Conservation (phyloP, 2,113 vertebrate species). For the Lucifuga dentata region DNA sequence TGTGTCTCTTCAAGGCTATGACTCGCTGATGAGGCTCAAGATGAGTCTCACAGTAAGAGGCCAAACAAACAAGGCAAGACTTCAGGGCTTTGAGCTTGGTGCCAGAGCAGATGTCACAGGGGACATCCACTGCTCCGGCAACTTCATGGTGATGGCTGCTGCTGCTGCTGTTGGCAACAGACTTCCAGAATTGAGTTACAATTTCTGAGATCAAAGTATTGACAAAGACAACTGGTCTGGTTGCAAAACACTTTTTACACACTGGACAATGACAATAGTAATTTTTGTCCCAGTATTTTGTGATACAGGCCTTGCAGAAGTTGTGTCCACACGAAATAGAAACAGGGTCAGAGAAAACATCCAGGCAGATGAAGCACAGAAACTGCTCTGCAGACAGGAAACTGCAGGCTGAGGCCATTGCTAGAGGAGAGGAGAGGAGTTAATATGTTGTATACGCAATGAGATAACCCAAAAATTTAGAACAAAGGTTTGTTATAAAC, state of each 20-base stretch:
- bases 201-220: conserved; percentile 6
- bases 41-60: conserved; percentile 7
- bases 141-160: neutral
- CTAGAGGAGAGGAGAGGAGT: neutral
- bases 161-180: conserved; percentile 1
- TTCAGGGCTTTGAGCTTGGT: neutral
- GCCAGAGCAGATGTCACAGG: conserved; percentile 8
- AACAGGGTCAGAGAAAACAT: conserved; percentile 16
- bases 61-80: conserved; percentile 11
- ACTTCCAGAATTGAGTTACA: neutral
- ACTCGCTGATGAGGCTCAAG: conserved; percentile 51
- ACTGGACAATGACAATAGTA: conserved; percentile 1
- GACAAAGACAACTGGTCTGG: conserved; percentile 5
- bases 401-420: neutral
- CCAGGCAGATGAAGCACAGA: neutral
- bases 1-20: conserved; percentile 43
- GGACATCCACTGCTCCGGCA: neutral
- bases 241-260: conserved; percentile 16
- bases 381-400: neutral
- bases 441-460: too few species aligned
- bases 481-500: too few species aligned
- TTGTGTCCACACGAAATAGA: conserved; percentile 37
- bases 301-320: conserved; percentile 31
- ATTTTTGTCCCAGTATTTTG: neutral
- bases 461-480: too few species aligned